A percentile compares a stretch with the other conserved stretches of the same genome.
Evolutionary conservation across 2,113 vertebrate genomes (phyloP).

Genomic region (Antennarius striatus): DNA sequence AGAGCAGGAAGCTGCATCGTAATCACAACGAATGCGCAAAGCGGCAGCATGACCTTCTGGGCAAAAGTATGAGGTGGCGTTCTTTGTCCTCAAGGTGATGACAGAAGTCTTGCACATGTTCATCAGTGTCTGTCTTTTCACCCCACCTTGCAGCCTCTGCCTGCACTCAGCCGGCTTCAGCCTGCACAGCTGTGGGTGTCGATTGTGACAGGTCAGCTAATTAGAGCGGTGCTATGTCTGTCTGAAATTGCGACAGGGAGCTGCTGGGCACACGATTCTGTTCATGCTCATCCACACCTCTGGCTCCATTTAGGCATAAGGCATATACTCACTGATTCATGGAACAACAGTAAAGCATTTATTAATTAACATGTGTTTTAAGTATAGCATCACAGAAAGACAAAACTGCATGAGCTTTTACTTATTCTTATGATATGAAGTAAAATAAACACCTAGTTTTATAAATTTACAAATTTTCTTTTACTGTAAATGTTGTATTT

Average conservation of each 20-base stretch:
- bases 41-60: conserved; percentile 18
- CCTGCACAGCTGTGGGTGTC: conserved; percentile 63
- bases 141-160: conserved; percentile 42
- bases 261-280: conserved; percentile 67
- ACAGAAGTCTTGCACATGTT: conserved; percentile 58
- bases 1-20: neutral
- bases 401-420: neutral
- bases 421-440: neutral
- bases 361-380: conserved; percentile 10
- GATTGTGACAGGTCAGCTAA: conserved; percentile 70
- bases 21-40: conserved; percentile 17
- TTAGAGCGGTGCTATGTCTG: conserved; percentile 63
- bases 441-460: neutral
- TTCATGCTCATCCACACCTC: conserved; percentile 52
- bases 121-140: conserved; percentile 54
- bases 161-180: conserved; percentile 35
- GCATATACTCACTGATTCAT: conserved; percentile 27
- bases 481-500: too few relatives aligned
- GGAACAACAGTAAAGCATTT: conserved; percentile 11
- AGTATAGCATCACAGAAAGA: neutral
- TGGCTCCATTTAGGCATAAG: conserved; percentile 30
- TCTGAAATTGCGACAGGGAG: conserved; percentile 58
- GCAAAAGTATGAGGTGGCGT: conserved; percentile 35
- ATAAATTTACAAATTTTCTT: neutral
- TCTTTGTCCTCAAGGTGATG: conserved; percentile 39